Percentiles rank a stretch among this genome's conserved stretches.
Evolutionary conservation across 1,140 invertebrate species (phyloP).

Genomic region (Gryllus bimaculatus): DNA sequence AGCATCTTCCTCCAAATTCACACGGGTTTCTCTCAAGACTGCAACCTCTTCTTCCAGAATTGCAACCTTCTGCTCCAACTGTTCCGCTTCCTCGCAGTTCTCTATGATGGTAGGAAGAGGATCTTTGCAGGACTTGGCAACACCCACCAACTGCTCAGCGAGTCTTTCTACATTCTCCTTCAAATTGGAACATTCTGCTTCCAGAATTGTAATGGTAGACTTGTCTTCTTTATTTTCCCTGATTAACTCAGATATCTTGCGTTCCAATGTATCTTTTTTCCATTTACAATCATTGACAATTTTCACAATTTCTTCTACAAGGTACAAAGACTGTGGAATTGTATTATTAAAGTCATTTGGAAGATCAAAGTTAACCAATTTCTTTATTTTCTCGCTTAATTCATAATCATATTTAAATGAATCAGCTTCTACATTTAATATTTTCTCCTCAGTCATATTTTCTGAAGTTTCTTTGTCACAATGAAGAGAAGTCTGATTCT

Average conservation of each 20-base stretch:
- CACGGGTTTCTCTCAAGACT: slow-evolving; percentile 14
- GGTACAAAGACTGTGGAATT: slow-evolving; percentile 15
- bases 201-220: slow-evolving; percentile 28
- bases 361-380: slow-evolving; percentile 28
- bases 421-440: neutral
- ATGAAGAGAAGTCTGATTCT: neutral
- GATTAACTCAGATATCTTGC: slow-evolving; percentile 32
- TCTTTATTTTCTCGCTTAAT: slow-evolving; percentile 28
- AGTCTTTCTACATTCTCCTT: slow-evolving; percentile 34
- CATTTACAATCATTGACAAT: slow-evolving; percentile 33
- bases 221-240: slow-evolving; percentile 31
- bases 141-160: slow-evolving; percentile 23
- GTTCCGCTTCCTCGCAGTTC: slow-evolving; percentile 32
- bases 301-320: slow-evolving; percentile 32
- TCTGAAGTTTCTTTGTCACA: neutral
- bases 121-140: slow-evolving; percentile 32
- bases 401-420: slow-evolving; percentile 20
- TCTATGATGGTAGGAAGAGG: slow-evolving; percentile 37
- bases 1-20: slow-evolving; percentile 16
- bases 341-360: slow-evolving; percentile 27
- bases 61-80: slow-evolving; percentile 10
- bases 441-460: neutral
- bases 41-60: slow-evolving; percentile 15
- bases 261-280: slow-evolving; percentile 36
- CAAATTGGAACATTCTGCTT: slow-evolving; percentile 34